Conservation (phyloP, 2,113 vertebrate genomes). For the Falcunculus frontatus region DNA sequence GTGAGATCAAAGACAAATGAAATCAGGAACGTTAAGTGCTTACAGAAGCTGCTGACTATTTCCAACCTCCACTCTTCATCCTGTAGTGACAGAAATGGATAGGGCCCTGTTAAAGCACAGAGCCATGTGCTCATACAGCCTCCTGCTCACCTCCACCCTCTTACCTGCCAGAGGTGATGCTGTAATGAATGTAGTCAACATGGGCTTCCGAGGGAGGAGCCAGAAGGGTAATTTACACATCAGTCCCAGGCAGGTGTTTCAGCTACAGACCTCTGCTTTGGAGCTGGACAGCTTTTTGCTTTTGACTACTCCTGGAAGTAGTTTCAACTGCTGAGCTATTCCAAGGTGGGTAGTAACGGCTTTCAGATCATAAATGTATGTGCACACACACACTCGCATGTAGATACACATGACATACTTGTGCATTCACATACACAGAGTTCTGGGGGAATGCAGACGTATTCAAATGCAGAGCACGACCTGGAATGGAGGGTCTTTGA, state of each 20-base stretch:
- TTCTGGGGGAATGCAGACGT: background rate
- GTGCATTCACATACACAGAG: background rate
- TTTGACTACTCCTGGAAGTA: background rate
- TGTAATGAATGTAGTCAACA: background rate
- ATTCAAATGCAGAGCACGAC: background rate
- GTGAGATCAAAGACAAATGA: conserved; percentile 56
- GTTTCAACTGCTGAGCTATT: background rate
- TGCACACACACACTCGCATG: background rate
- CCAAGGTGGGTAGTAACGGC: background rate
- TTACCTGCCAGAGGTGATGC: background rate
- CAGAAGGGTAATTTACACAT: background rate
- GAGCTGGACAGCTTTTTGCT: background rate
- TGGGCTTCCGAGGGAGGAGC: background rate
- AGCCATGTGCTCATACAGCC: accelerated
- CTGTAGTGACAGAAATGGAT: background rate
- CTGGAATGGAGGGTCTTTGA: background rate
- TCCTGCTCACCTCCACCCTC: background rate
- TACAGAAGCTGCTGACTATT: conserved; percentile 46
- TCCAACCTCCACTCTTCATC: background rate
- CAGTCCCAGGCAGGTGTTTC: background rate
- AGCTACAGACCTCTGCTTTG: background rate
- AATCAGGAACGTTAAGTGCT: conserved; percentile 56
- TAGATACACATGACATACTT: background rate
- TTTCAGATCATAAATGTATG: background rate
- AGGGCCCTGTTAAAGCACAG: background rate